Evolutionary conservation across 2,113 vertebrate species (phyloP).

Genomic region (Eretmochelys imbricata): DNA sequence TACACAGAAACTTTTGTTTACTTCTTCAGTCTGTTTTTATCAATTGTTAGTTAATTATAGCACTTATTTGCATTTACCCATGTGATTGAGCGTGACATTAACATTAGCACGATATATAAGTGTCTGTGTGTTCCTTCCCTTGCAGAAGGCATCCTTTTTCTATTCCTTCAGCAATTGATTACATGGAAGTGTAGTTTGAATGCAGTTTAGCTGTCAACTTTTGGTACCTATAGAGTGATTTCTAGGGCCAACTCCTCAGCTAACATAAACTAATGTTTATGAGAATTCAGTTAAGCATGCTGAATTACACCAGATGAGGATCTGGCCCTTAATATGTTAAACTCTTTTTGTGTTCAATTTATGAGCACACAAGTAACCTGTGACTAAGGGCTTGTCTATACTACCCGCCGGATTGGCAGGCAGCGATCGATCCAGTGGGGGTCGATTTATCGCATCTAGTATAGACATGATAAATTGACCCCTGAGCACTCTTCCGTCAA

Average conservation of each 20-base stretch:
- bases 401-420: too few relatives aligned
- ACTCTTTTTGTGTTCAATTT: background rate
- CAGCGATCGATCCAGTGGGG: too few relatives aligned
- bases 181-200: background rate
- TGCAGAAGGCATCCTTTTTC: background rate
- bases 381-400: background rate
- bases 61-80: accelerated
- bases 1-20: accelerated
- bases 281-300: background rate
- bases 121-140: background rate
- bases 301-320: background rate
- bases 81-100: background rate
- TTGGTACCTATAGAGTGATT: accelerated
- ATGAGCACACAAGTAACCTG: background rate
- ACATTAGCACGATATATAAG: background rate
- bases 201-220: background rate
- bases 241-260: background rate
- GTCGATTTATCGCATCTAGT: too few relatives aligned
- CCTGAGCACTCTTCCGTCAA: too few relatives aligned
- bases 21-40: too few relatives aligned
- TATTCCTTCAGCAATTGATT: background rate
- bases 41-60: background rate
- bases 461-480: too few relatives aligned
- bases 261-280: background rate
- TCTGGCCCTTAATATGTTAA: background rate